These are phyloP conservation scores for Peromyscus maniculatus DNA, from an alignment of 2,113 vertebrate species.

Conservation along the genomic window DNA sequence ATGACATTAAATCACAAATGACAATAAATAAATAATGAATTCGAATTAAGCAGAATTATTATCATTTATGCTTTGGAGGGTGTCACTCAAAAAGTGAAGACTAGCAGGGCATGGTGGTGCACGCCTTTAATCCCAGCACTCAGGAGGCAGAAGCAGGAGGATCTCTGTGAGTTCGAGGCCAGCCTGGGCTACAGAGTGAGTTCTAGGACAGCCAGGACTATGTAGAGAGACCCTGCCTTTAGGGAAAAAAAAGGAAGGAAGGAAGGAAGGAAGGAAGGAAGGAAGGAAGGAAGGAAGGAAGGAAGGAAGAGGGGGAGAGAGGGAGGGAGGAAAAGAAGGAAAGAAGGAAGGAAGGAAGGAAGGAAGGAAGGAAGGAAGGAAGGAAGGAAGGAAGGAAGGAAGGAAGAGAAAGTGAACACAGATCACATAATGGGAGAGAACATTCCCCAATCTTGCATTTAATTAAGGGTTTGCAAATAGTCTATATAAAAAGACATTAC, in stretches of 20 bases:
- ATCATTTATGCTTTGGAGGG: not conserved
- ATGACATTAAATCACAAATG: not conserved
- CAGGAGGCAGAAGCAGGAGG: not conserved
- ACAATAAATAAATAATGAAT: not conserved
- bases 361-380: too few species aligned
- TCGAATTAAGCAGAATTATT: not conserved
- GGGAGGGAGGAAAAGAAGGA: too few species aligned
- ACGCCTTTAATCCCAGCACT: not conserved
- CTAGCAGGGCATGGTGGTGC: not conserved
- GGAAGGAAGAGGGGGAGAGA: too few species aligned
- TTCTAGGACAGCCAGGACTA: not conserved
- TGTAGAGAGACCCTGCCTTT: not conserved
- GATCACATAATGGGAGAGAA: not conserved
- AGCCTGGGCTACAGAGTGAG: not conserved
- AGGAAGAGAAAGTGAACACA: not conserved
- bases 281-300: too few species aligned
- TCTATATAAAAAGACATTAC: not conserved
- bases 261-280: too few species aligned
- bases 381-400: accelerated
- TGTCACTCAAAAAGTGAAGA: not conserved
- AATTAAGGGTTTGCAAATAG: not conserved
- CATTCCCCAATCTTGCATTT: not conserved
- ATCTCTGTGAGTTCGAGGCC: not conserved
- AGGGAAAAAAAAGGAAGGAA: too few species aligned
- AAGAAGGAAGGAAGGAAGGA: accelerated